phyloP scores from a whole-genome alignment of 1,140 invertebrate genomes.

The Calephelis nemesis region DNA sequence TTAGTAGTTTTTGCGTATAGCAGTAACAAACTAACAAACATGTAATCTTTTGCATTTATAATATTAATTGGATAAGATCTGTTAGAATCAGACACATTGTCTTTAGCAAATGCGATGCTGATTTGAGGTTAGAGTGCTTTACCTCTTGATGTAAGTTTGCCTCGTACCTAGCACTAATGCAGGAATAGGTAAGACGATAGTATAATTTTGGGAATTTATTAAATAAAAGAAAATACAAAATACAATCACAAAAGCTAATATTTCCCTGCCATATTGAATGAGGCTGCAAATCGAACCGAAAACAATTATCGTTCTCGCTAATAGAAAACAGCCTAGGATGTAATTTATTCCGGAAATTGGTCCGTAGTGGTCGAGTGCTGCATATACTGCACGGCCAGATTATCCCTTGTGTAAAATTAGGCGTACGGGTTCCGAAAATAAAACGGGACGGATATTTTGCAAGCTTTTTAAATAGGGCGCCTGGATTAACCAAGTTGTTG shows the following conservation, averaged over 20 bases:
- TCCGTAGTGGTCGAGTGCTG: constrained; percentile 26
- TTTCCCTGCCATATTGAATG: background rate
- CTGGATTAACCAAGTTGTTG: constrained; percentile 13
- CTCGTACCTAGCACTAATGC: no score
- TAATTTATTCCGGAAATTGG: constrained; percentile 41
- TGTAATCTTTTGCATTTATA: no score
- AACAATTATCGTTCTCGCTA: constrained; percentile 35
- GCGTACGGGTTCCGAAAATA: constrained; percentile 27
- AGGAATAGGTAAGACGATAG: no score
- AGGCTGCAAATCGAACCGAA: constrained; percentile 14
- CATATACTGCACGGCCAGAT: constrained; percentile 27
- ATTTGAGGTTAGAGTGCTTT: no score
- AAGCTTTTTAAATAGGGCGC: constrained; percentile 24
- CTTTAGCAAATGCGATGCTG: no score
- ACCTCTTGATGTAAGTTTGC: no score
- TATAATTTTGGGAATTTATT: no score
- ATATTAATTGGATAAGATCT: no score
- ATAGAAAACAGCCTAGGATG: constrained; percentile 39
- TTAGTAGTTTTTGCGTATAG: no score
- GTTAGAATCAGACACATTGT: no score
- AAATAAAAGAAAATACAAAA: no score
- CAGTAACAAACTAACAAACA: no score
- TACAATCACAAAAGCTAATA: background rate
- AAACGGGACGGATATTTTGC: constrained; percentile 23
- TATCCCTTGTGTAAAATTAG: constrained; percentile 38